phyloP scores from a whole-genome alignment of 2,888 invertebrate species.

The Brachycybe producta region DNA sequence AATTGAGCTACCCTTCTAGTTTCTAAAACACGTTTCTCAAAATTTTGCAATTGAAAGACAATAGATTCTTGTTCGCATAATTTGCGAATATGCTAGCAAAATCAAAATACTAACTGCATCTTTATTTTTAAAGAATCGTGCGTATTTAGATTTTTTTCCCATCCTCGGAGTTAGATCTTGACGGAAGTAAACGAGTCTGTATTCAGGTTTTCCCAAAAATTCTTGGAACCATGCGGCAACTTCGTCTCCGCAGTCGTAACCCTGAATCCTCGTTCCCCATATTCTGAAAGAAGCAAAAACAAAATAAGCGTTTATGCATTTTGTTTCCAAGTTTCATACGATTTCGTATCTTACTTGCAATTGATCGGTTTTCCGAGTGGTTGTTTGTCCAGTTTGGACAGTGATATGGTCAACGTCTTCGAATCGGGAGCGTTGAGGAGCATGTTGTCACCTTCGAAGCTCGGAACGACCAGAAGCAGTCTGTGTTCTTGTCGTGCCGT shows the following conservation, averaged over 20 bases:
- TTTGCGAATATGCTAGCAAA: no score
- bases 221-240: slow-evolving; percentile 9
- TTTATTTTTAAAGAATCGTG: not conserved
- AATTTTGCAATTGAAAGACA: no score
- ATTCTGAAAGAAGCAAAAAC: not conserved
- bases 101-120: slow-evolving; percentile 12
- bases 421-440: slow-evolving; percentile 17
- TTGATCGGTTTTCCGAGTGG: not conserved
- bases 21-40: no score
- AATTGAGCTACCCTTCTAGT: no score
- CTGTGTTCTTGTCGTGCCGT: slow-evolving; percentile 16
- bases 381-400: slow-evolving; percentile 4
- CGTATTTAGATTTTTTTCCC: slow-evolving; percentile 3
- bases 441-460: slow-evolving; percentile 13
- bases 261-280: slow-evolving; percentile 7
- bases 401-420: slow-evolving; percentile 12
- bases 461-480: slow-evolving; percentile 15
- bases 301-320: not conserved
- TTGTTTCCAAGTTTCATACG: not conserved
- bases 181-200: slow-evolving; percentile 5
- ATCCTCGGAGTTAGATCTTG: not conserved
- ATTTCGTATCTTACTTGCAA: not conserved
- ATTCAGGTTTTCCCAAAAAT: slow-evolving; percentile 5
- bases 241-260: slow-evolving; percentile 17
- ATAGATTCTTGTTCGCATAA: no score